Percentiles rank a stretch among this genome's conserved stretches.
Evolutionary conservation across 1,140 invertebrate genomes (phyloP).

Genomic region (Trinorchestia longiramus): DNA sequence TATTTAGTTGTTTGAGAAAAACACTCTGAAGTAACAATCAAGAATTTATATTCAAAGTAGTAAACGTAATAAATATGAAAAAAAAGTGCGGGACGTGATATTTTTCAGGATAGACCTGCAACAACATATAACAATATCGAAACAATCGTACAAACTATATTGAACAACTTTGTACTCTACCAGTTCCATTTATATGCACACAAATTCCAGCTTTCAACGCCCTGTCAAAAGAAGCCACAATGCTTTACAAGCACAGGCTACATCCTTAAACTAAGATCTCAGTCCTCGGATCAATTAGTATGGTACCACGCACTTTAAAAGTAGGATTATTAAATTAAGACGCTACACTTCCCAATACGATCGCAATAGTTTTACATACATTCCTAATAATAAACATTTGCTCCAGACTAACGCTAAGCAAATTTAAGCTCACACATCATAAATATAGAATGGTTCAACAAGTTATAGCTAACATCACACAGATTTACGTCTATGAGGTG

Average conservation of each 20-base stretch:
- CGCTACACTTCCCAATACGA: background rate
- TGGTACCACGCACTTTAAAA: background rate
- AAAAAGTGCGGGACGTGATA: background rate
- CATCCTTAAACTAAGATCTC: background rate
- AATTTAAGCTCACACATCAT: background rate
- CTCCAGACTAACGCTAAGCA: background rate
- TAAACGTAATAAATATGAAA: background rate
- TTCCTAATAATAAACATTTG: background rate
- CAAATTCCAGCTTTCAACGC: background rate
- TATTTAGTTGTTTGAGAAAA: background rate
- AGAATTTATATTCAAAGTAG: background rate
- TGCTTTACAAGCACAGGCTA: background rate
- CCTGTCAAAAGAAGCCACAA: background rate
- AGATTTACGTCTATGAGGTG: background rate
- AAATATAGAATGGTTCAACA: background rate
- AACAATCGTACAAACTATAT: constrained; percentile 2
- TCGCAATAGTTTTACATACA: background rate
- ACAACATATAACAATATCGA: background rate
- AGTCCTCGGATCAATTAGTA: background rate
- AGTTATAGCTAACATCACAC: background rate
- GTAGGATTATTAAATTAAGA: background rate
- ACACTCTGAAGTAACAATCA: background rate
- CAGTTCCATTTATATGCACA: background rate
- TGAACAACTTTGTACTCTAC: background rate
- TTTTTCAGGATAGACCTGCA: background rate